phyloP scores from a whole-genome alignment of 1,140 invertebrate genomes.

The Homalodisca vitripennis region DNA sequence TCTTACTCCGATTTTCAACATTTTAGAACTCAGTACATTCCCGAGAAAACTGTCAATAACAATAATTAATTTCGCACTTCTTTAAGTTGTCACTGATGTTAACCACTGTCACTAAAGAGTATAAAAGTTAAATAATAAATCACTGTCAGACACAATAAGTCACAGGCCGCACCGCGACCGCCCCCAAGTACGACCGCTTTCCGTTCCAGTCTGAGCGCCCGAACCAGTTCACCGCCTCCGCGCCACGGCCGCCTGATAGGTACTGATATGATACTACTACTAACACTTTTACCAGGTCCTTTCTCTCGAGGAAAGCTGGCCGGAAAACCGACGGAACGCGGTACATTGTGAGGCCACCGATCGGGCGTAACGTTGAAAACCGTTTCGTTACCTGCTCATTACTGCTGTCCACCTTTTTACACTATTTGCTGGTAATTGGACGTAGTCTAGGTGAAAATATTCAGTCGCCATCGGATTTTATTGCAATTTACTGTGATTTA shows the following conservation, averaged over 20 bases:
- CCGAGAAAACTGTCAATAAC: too few species aligned
- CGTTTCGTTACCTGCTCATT: too few species aligned
- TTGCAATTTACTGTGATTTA: too few species aligned
- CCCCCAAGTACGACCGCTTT: not conserved
- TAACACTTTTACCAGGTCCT: constrained; percentile 15
- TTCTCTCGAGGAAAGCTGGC: constrained; percentile 12
- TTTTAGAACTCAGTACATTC: not conserved
- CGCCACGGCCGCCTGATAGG: too few species aligned
- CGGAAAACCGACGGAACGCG: not conserved
- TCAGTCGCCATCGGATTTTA: too few species aligned
- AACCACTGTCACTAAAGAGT: too few species aligned
- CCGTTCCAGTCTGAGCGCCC: not conserved
- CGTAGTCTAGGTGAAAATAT: too few species aligned
- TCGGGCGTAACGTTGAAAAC: not conserved
- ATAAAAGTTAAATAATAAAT: not conserved
- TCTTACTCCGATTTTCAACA: constrained; percentile 5
- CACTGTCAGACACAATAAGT: not conserved
- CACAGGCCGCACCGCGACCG: not conserved
- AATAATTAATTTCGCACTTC: too few species aligned
- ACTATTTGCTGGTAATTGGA: too few species aligned
- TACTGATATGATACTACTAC: not conserved
- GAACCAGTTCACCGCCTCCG: constrained; percentile 5
- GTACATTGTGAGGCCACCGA: not conserved
- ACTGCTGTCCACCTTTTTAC: too few species aligned
- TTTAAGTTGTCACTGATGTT: too few species aligned